Evolutionary conservation across 1,140 invertebrate genomes (phyloP).

Genomic region (Drosophila insularis): DNA sequence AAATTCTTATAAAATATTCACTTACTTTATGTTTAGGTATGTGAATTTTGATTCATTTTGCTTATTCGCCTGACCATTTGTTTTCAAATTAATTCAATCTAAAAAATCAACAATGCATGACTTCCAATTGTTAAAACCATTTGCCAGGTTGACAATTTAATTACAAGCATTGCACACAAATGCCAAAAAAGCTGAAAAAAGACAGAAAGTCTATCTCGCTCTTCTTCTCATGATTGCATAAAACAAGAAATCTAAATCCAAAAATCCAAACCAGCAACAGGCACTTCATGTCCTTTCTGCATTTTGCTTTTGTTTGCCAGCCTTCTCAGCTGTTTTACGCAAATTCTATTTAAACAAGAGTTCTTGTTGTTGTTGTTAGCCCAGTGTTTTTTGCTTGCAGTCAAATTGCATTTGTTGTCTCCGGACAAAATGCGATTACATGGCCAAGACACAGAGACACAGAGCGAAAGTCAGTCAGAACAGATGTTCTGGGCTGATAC

Average conservation of each 20-base stretch:
- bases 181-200: slow-evolving; percentile 25
- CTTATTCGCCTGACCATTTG: slow-evolving; percentile 2
- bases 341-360: slow-evolving; percentile 15
- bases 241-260: slow-evolving; percentile 33
- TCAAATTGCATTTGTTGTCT: slow-evolving; percentile 65
- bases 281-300: slow-evolving; percentile 34
- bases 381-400: slow-evolving; percentile 11
- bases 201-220: slow-evolving; percentile 17
- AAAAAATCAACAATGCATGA: slow-evolving; percentile 64
- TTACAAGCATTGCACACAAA: slow-evolving; percentile 45
- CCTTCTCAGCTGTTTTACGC: not conserved
- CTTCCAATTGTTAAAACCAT: slow-evolving; percentile 34
- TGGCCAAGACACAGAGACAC: slow-evolving; percentile 43
- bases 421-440: slow-evolving; percentile 69
- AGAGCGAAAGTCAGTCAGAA: slow-evolving; percentile 19
- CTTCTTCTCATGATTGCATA: not conserved
- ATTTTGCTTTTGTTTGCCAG: slow-evolving; percentile 55
- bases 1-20: not conserved
- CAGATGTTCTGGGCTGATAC: slow-evolving; percentile 31
- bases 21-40: not conserved
- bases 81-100: slow-evolving; percentile 55
- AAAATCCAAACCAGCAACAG: slow-evolving; percentile 40
- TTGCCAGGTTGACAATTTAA: slow-evolving; percentile 66
- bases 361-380: slow-evolving; percentile 14
- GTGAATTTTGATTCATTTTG: not conserved